Evolutionary conservation across 2,888 invertebrate species (phyloP).

Genomic region (Apotomis turbidana): DNA sequence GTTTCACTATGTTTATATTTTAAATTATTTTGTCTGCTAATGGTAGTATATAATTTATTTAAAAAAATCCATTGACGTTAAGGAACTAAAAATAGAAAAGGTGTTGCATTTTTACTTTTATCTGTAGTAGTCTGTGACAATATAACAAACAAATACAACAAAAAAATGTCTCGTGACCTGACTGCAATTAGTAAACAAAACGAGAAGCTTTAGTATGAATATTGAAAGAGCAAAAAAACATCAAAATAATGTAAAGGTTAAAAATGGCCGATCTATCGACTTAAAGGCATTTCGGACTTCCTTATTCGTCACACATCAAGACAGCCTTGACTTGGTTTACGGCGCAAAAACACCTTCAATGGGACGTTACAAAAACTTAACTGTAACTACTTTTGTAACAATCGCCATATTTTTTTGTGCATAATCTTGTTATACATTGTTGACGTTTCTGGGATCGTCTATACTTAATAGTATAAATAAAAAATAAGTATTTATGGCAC

Average conservation of each 20-base stretch:
- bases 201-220: too few relatives aligned
- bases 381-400: constrained; percentile 14
- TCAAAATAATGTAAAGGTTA: background rate
- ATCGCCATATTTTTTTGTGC: constrained; percentile 12
- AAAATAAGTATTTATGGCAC: background rate
- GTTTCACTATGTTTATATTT: constrained; percentile 9
- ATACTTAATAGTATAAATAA: background rate
- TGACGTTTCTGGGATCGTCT: constrained; percentile 16
- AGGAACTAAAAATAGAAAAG: too few relatives aligned
- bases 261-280: constrained; percentile 17
- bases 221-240: too few relatives aligned
- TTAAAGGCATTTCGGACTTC: constrained; percentile 24
- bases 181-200: too few relatives aligned
- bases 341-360: constrained; percentile 26
- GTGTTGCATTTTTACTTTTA: too few relatives aligned
- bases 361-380: constrained; percentile 5
- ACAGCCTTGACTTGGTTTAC: constrained; percentile 16
- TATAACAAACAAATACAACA: too few relatives aligned
- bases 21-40: background rate
- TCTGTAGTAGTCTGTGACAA: too few relatives aligned
- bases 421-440: constrained; percentile 12
- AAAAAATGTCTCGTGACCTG: too few relatives aligned
- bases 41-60: too few relatives aligned
- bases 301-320: constrained; percentile 14
- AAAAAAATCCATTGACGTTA: too few relatives aligned